A percentile compares a stretch with the other conserved stretches of the same genome.
Evolutionary conservation across 1,140 invertebrate genomes (phyloP).

Genomic region (Dermatophagoides farinae): DNA sequence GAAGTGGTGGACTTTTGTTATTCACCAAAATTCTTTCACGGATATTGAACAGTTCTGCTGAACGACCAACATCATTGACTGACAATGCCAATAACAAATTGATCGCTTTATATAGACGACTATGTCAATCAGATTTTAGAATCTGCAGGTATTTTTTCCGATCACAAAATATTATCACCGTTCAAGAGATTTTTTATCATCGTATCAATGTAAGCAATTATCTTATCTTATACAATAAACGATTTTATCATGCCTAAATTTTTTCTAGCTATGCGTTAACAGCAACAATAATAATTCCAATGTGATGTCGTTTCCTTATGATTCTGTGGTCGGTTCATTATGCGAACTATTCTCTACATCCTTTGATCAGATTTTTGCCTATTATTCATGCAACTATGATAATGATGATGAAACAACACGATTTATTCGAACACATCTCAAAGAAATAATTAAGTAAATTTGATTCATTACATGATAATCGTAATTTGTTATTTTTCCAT

Average conservation of each 20-base stretch:
- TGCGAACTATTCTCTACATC: conserved; percentile 7
- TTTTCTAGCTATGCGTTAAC: conserved; percentile 3
- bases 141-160: conserved; percentile 44
- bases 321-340: conserved; percentile 3
- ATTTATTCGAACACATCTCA: neutral
- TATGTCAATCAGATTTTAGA: conserved; percentile 30
- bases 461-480: neutral
- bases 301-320: neutral
- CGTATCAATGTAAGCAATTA: conserved; percentile 38
- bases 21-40: conserved; percentile 4
- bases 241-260: neutral
- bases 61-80: conserved; percentile 6
- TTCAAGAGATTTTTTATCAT: conserved; percentile 44
- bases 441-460: conserved; percentile 7
- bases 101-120: conserved; percentile 28
- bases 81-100: conserved; percentile 7
- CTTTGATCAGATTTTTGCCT: neutral
- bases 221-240: conserved; percentile 1
- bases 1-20: neutral
- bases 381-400: neutral
- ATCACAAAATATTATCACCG: conserved; percentile 42
- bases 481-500: neutral
- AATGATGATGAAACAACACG: neutral
- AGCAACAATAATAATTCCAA: neutral
- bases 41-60: conserved; percentile 3